Evolutionary conservation across 1,140 invertebrate species (phyloP), one percentile per base, ranked within the genome.

Genomic region (Ephestia elutella): DNA sequence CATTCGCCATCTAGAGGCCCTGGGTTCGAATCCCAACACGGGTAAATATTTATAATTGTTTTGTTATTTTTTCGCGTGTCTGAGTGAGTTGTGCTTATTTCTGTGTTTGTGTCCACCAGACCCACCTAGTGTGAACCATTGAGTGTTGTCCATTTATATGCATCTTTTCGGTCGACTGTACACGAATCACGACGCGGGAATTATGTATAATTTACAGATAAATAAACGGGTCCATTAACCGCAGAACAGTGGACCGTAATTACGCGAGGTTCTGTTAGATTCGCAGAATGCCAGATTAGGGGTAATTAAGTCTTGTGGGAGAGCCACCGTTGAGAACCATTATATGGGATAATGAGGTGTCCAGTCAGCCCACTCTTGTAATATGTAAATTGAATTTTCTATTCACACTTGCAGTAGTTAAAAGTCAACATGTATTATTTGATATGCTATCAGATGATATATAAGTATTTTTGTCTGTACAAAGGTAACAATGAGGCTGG

Each of bases 271-370:
- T 68, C 71, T 68, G 70, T 71, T 70, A 72, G 74, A 75, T 74
- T 76, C 70, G 68, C 69, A 62, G 74, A 82, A 81, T 75, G 71
- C 76, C 73, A 85, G 80, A 85, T 85, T 85, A 85, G 73, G 67
- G 75, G 78, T 80, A 82, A 82, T 84, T 81, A 84, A 80, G 72
- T 78, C 72, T 78, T 75, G 67, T 62, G 73, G 72, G 65, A 79
- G 69, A 76, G 81, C 75, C 76, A 49, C 68, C 64, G 60, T 60
- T 57, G 62, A 66, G 68, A 57, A 70, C 75, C 75, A 75, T 82
- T 84, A 84, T 80, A 79, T 71, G 76, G 81, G 76, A 82, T 82
- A 84, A 84, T 81, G 78, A 78, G 79, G 75, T 80, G 79, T 77
- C 78, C 81, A 81, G 73, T 79, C 81, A 74, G 75, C 69, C 55